Base-by-base conservation (phyloP, 2,113 vertebrate genomes). In the Ranitomeya imitator region DNA sequence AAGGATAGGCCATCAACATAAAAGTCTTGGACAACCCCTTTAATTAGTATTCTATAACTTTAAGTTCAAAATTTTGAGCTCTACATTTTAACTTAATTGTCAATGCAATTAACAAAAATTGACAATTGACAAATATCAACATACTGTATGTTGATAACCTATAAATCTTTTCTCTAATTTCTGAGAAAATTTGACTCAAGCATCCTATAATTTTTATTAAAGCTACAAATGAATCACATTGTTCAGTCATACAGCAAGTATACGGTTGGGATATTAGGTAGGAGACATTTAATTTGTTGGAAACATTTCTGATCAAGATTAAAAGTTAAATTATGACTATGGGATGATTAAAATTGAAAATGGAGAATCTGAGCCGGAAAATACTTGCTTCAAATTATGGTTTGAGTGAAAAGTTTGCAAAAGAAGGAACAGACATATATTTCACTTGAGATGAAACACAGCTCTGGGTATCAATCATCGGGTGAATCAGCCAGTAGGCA, bases 401-500 rank as follows among this genome's bases (percentile, higher is more conserved):
- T 59, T 86, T 74, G 10, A 88, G 57, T 13, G 86, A 21, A 85
- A 89, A 90, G 45, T 89, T 92, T 59, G 51, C 69, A 55, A 67
- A 83, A 87, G 69, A 91, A 21, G 85, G 89, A 89, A 91, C 12
- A 1, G 60, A 1, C 74, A 90, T 59, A 69, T 10, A 91, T 76
- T 86, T 15, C 89, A 79, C 45, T 81, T 79, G 83, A 84, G 1
- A 63, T 85, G 78, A 26, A 86, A n/a, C 1, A 6, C 73, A 78
- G 57, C 52, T 79, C 87, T 85, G 67, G 77, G 74, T 87, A 92
- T 91, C 90, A 90, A 91, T 93, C 88, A 89, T 15, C 54, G 13
- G 59, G 21, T 89, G 91, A 92, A 89, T 85, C 84, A 91, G 85
- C 26, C 86, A 92, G 69, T 79, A 93, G 77, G 85, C 81, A 91